A percentile compares a stretch with the other conserved stretches of the same genome.
Conservation (phyloP, 2,113 vertebrate species). For the Mus spicilegus region DNA sequence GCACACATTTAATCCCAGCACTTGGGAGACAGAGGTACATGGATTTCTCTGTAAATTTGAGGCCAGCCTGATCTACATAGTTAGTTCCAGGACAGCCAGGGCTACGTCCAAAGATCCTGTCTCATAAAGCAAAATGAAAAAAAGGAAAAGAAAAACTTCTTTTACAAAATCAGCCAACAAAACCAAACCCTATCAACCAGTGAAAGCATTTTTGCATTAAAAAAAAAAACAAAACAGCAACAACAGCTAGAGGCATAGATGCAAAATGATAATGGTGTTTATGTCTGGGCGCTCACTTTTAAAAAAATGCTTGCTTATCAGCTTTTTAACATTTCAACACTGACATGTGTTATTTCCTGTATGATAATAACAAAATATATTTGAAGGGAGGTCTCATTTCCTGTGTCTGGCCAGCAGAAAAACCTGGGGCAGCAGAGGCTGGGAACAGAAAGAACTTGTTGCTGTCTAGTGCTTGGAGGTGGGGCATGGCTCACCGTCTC, state of each 20-base stretch:
- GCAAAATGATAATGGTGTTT: background rate
- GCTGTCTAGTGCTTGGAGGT: background rate
- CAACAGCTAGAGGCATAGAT: background rate
- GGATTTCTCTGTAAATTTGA: background rate
- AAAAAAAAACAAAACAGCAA: background rate
- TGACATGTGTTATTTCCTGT: background rate
- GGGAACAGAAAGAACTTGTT: background rate
- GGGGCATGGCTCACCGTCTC: background rate
- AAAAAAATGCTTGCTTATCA: background rate
- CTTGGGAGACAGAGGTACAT: background rate
- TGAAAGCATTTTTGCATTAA: background rate
- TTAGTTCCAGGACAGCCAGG: background rate
- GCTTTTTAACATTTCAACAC: background rate
- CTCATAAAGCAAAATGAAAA: too few species aligned
- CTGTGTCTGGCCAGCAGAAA: background rate
- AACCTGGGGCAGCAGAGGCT: background rate
- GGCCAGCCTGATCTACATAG: background rate
- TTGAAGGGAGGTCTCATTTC: background rate
- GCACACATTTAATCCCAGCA: background rate
- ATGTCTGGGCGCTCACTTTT: background rate
- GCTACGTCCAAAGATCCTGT: background rate
- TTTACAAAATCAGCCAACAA: background rate
- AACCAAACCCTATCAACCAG: background rate
- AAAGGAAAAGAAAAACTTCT: background rate
- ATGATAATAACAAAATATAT: background rate